Conservation (phyloP, 2,113 vertebrate genomes). For the Pavo muticus region DNA sequence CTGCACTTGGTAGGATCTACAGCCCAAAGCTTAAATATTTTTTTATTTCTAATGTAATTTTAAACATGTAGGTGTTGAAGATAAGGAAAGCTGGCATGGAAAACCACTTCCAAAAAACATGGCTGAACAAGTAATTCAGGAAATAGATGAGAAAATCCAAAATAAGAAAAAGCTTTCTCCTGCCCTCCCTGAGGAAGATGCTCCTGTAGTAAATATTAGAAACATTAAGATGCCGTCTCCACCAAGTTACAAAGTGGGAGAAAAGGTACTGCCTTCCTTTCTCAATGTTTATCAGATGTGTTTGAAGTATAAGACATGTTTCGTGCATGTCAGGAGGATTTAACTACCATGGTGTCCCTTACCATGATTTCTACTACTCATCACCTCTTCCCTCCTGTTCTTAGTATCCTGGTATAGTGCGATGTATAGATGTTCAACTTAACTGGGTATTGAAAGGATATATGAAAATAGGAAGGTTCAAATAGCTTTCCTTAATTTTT, state of each 20-base stretch:
- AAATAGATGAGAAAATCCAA: slow-evolving; percentile 87
- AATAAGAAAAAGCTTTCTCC: slow-evolving; percentile 92
- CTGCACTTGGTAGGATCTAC: neutral
- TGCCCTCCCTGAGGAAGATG: slow-evolving; percentile 86
- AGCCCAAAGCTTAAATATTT: neutral
- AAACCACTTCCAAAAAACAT: slow-evolving; percentile 93
- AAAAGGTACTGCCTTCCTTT: slow-evolving; percentile 83
- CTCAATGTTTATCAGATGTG: neutral
- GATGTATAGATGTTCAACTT: neutral
- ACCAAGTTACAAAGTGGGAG: slow-evolving; percentile 91
- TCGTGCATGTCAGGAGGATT: neutral
- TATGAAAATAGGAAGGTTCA: neutral
- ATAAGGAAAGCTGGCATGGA: slow-evolving; percentile 94
- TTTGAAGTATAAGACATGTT: neutral
- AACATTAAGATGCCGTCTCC: slow-evolving; percentile 91
- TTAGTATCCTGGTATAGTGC: neutral
- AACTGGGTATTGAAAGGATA: rapidly evolving
- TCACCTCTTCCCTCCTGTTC: neutral
- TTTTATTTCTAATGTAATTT: neutral
- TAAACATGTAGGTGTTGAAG: slow-evolving; percentile 85
- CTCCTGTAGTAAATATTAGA: slow-evolving; percentile 85
- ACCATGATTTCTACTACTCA: neutral
- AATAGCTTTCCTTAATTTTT: neutral
- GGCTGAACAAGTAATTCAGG: slow-evolving; percentile 89
- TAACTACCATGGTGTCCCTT: neutral